Base-by-base conservation (phyloP, 2,888 invertebrate species). In the Tridacna crocea region DNA sequence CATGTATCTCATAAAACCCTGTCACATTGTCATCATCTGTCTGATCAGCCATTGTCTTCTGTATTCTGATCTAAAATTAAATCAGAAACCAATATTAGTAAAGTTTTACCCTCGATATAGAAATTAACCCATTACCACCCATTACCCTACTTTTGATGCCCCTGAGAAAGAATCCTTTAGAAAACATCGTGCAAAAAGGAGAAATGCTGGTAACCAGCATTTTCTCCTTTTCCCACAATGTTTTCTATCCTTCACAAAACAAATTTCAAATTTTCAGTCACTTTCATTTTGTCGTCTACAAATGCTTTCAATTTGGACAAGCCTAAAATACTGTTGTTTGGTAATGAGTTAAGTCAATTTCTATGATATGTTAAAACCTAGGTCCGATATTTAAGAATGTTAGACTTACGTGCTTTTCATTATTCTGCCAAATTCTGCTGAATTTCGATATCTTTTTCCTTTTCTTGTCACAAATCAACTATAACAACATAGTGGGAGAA, bases 1-100 rank as follows among this genome's bases (percentile, higher is more conserved):
- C 94, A 80, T 95, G 95, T 75, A 95, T 92, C 73, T 94, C 94
- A 87, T 90, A 92, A 85, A 92, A 93, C n/a, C 65, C 60, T 11
- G 74, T 77, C 24, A 87, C 78, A 15, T 88, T 84, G 55, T 87
- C 84, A 10, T 72, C 36, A 36, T 36, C 36, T 4, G 36, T 36
- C 36, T 36, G 36, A 36, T 36, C 36, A 36, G 36, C 36, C 36
- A 36, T 36, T 8, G 3, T 36, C 36, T 36, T 36, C 36, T 36
- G 36, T 36, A 36, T 36, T 36, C 3, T 36, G 36, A 8, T 36
- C 36, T 36, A 36, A 36, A 36, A 36, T 36, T 36, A 36, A 36
- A 2, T 4, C 36, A 36, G 36, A 4, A 36, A 36, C 3, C 3
- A 36, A 8, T 36, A 2, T 36, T 36, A 36, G 36, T 36, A 36